Evolutionary conservation across 2,797 vertebrate genomes (phyloP).

Genomic region (Thamnophis elegans): DNA sequence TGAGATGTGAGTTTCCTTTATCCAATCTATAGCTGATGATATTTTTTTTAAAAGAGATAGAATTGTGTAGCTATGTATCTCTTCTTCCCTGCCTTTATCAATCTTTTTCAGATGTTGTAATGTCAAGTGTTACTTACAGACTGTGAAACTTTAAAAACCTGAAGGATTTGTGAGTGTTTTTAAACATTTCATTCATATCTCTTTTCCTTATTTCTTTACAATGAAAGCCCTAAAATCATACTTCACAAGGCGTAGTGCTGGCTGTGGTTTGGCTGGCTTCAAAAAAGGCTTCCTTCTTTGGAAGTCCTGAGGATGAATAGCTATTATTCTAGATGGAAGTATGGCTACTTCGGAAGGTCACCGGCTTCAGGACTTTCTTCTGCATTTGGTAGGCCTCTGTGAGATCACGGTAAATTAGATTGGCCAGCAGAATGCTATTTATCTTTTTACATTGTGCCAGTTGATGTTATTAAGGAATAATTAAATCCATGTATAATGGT

Average conservation of each 20-base stretch:
- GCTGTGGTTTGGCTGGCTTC: background rate
- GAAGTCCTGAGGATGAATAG: background rate
- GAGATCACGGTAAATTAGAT: background rate
- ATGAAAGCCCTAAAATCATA: background rate
- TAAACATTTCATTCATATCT: background rate
- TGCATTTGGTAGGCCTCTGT: background rate
- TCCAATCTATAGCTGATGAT: background rate
- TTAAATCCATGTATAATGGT: background rate
- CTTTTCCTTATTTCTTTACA: background rate
- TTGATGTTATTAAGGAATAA: background rate
- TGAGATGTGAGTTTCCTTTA: background rate
- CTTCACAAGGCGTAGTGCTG: background rate
- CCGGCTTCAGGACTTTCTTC: background rate
- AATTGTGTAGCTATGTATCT: background rate
- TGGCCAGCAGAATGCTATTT: background rate
- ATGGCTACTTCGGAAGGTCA: background rate
- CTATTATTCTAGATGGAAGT: background rate
- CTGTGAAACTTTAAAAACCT: background rate
- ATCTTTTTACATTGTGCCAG: background rate
- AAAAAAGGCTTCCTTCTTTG: background rate
- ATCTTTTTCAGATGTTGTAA: background rate
- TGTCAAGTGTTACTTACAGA: background rate
- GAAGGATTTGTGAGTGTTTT: background rate
- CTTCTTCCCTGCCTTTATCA: background rate
- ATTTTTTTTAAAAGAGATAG: background rate